Percentiles rank a stretch among this genome's conserved stretches.
Evolutionary conservation across 2,888 invertebrate species (phyloP).

Genomic region (Campoletis raptor): DNA sequence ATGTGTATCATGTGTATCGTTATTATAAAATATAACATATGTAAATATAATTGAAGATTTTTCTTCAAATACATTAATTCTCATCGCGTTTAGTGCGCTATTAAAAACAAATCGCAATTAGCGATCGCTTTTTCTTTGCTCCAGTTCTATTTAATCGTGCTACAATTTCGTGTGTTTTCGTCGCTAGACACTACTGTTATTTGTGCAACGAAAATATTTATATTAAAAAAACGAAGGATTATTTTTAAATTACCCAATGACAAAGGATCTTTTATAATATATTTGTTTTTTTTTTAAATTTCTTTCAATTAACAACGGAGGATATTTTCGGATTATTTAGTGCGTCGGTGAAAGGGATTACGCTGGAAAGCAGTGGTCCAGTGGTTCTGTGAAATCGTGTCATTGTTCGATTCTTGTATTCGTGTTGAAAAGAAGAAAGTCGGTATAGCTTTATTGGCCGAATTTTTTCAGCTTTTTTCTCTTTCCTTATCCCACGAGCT

Average conservation of each 20-base stretch:
- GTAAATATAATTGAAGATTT: neutral
- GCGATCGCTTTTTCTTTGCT: slow-evolving; percentile 4
- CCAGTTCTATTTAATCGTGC: neutral
- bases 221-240: neutral
- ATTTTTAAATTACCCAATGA: neutral
- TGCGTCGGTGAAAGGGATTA: slow-evolving; percentile 25
- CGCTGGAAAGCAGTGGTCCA: neutral
- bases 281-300: slow-evolving; percentile 1
- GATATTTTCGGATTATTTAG: slow-evolving; percentile 32
- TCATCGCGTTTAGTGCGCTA: neutral
- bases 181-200: slow-evolving; percentile 18
- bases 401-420: neutral
- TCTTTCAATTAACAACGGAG: neutral
- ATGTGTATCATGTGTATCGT: neutral
- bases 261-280: slow-evolving; percentile 38
- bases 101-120: neutral
- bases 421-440: neutral
- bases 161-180: slow-evolving; percentile 20
- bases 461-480: neutral
- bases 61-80: neutral
- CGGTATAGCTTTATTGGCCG: neutral
- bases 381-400: slow-evolving; percentile 34
- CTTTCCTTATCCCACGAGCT: neutral
- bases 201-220: slow-evolving; percentile 1
- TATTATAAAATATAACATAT: neutral